Conservation (phyloP, 2,797 vertebrate species). For the Aplochiton taeniatus region DNA sequence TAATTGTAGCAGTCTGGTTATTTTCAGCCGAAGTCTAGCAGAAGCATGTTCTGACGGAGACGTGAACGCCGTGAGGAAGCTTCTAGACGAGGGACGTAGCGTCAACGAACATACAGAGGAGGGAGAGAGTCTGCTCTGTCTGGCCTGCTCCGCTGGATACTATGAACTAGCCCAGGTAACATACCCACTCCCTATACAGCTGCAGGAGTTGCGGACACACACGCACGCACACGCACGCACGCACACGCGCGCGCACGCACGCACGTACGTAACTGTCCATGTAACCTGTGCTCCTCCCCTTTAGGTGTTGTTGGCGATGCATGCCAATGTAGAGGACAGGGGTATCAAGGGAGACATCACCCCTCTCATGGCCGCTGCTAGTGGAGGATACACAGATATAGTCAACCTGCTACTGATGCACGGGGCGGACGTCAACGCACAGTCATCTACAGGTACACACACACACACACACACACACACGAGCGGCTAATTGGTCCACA, state of each 20-base stretch:
- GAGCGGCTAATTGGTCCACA: neutral
- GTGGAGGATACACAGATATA: conserved; percentile 88
- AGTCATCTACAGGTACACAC: conserved; percentile 83
- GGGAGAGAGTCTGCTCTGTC: conserved; percentile 86
- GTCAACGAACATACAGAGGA: conserved; percentile 90
- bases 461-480: neutral
- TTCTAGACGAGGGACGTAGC: conserved; percentile 87
- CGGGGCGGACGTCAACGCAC: conserved; percentile 86
- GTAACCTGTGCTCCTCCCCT: conserved; percentile 12
- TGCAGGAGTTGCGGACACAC: neutral
- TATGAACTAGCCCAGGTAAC: conserved; percentile 89
- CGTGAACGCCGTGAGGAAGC: conserved; percentile 87
- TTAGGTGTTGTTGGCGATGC: conserved; percentile 87
- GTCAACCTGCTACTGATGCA: conserved; percentile 87
- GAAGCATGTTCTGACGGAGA: conserved; percentile 90
- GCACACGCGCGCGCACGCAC: conserved; percentile 1
- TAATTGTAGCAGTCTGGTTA: conserved; percentile 70
- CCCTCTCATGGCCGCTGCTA: conserved; percentile 88
- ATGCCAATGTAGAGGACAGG: conserved; percentile 87
- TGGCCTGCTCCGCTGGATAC: conserved; percentile 88
- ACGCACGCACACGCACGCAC: neutral
- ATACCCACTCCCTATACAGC: conserved; percentile 20
- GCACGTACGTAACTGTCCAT: neutral
- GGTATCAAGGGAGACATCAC: conserved; percentile 90
- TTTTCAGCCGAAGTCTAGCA: conserved; percentile 87